These are phyloP conservation scores for Ictalurus punctatus DNA, from an alignment of 2,113 vertebrate genomes.

Conservation along the genomic window DNA sequence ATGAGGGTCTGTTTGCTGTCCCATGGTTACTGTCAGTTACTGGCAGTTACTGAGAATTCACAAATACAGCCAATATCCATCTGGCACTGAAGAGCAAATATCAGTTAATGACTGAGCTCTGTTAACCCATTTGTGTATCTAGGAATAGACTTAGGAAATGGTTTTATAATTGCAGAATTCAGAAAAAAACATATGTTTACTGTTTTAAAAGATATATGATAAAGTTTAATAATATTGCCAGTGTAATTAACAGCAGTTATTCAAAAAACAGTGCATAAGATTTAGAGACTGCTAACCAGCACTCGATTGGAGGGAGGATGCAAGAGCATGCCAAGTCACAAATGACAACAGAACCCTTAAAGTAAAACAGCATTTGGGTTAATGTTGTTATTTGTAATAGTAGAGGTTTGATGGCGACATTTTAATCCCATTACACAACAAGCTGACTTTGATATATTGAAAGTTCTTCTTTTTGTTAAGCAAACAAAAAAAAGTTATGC, in stretches of 20 bases:
- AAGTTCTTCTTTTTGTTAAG: background rate
- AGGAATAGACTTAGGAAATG: background rate
- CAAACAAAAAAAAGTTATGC: background rate
- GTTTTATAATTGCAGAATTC: background rate
- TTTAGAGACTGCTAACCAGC: background rate
- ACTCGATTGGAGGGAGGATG: background rate
- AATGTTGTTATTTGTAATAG: background rate
- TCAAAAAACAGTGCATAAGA: background rate
- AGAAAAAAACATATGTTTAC: too few relatives aligned
- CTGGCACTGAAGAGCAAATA: background rate
- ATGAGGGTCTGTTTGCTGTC: slow-evolving; percentile 3
- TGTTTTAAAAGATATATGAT: background rate
- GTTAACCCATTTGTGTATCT: background rate
- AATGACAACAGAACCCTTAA: background rate
- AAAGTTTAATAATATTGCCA: slow-evolving; percentile 10
- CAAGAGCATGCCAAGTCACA: background rate
- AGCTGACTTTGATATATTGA: background rate
- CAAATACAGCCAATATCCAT: slow-evolving; percentile 26
- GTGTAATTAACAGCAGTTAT: background rate
- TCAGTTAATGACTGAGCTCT: slow-evolving; percentile 6
- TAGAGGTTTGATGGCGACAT: background rate
- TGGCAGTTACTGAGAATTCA: slow-evolving; percentile 15
- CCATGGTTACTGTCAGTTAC: slow-evolving; percentile 3
- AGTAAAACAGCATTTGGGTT: background rate
- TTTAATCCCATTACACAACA: background rate